Evolutionary conservation across 2,797 vertebrate genomes (phyloP).

Genomic region (Phaenicophaeus curvirostris): DNA sequence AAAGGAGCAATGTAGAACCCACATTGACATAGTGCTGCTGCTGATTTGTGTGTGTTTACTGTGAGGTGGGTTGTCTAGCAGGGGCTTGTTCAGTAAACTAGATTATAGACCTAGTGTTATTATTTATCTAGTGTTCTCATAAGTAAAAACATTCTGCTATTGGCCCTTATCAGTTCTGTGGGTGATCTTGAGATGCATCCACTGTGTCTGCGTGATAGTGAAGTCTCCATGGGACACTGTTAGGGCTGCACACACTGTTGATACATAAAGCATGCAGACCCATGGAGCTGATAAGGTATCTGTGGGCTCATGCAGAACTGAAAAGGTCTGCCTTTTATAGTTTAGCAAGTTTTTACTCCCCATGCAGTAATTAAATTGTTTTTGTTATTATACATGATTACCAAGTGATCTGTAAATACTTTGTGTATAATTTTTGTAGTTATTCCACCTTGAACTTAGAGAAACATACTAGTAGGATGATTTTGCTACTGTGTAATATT

Average conservation of each 20-base stretch:
- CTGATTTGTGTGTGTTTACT: neutral
- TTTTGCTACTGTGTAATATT: neutral
- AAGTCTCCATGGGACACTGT: neutral
- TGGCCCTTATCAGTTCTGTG: neutral
- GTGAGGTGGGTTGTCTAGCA: neutral
- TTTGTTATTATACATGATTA: neutral
- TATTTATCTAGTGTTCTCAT: neutral
- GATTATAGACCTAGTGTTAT: neutral
- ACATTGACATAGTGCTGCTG: fast-evolving
- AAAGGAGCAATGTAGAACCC: neutral
- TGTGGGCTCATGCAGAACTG: neutral
- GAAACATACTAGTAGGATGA: neutral
- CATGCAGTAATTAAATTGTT: neutral
- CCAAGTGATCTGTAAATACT: neutral
- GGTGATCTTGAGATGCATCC: neutral
- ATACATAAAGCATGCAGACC: no score
- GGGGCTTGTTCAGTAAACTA: neutral
- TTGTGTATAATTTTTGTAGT: neutral
- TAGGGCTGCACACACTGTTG: neutral
- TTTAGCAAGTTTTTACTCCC: neutral
- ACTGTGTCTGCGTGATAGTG: neutral
- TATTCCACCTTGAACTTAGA: neutral
- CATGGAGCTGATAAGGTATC: neutral
- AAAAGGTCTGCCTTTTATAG: neutral
- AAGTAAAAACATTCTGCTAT: neutral